Evolutionary conservation across 2,797 vertebrate genomes (phyloP).

Genomic region (Okamejei kenojei): DNA sequence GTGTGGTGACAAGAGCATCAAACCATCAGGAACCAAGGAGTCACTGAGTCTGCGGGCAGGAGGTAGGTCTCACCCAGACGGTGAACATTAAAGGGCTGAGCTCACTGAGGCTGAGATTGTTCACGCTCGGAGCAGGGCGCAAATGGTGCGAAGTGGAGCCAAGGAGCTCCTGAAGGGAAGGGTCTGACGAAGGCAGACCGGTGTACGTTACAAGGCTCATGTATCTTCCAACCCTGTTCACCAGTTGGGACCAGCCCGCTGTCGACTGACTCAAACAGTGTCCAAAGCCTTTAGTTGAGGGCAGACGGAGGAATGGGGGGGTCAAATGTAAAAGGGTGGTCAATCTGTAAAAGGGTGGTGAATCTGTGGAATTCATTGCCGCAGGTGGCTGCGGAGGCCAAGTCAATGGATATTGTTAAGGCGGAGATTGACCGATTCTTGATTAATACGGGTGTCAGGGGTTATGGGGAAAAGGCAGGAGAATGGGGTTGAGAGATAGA

Average conservation of each 20-base stretch:
- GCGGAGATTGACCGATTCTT: too few relatives aligned
- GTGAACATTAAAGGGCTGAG: neutral
- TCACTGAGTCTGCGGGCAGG: neutral
- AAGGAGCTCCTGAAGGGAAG: neutral
- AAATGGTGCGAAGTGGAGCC: neutral
- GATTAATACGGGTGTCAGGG: too few relatives aligned
- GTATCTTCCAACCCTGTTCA: neutral
- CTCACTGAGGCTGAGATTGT: neutral
- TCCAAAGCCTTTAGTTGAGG: neutral
- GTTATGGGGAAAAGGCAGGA: too few relatives aligned
- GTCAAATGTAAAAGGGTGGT: too few relatives aligned
- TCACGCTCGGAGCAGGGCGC: neutral
- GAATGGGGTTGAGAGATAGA: too few relatives aligned
- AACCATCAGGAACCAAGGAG: neutral
- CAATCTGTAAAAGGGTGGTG: too few relatives aligned
- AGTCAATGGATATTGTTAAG: too few relatives aligned
- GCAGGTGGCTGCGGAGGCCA: too few relatives aligned
- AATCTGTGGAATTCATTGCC: too few relatives aligned
- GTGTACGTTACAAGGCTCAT: too few relatives aligned
- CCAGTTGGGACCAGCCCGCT: neutral
- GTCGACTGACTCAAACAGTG: neutral
- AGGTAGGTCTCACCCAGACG: neutral
- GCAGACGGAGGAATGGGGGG: neutral
- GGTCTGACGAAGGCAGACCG: neutral
- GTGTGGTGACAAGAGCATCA: slow-evolving; percentile 19